phyloP scores from a whole-genome alignment of 2,113 vertebrate genomes.

The Indri indri region DNA sequence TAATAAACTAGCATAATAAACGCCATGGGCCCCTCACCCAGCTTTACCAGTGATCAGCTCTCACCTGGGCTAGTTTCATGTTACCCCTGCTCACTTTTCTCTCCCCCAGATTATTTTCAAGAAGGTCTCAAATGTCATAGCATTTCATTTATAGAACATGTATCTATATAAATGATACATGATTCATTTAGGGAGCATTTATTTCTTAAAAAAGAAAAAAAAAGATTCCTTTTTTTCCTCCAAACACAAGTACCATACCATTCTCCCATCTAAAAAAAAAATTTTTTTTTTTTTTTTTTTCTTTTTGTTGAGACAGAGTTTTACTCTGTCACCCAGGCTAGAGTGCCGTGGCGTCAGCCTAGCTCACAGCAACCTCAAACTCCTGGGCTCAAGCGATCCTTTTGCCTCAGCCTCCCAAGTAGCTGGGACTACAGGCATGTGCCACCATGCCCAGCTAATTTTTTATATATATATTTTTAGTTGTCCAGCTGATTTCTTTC shows the following conservation, averaged over 20 bases:
- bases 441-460: no score
- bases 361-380: no score
- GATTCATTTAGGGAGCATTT: no score
- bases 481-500: no score
- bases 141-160: background rate
- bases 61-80: background rate
- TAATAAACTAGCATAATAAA: background rate
- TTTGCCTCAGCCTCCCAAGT: no score
- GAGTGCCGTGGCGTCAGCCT: no score
- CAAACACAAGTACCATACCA: background rate
- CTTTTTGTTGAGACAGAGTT: no score
- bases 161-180: background rate
- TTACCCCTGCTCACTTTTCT: background rate
- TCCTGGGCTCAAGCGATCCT: no score
- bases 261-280: slow-evolving; percentile 26
- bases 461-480: no score
- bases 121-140: background rate
- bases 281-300: background rate
- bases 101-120: background rate
- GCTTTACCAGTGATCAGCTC: background rate
- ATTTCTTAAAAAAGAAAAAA: background rate
- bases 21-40: background rate
- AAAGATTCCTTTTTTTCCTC: background rate
- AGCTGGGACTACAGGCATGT: no score
- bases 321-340: no score